A percentile compares a stretch with the other conserved stretches of the same genome.
Conservation (phyloP, 2,888 invertebrate genomes). For the Silvanus unidentatus region DNA sequence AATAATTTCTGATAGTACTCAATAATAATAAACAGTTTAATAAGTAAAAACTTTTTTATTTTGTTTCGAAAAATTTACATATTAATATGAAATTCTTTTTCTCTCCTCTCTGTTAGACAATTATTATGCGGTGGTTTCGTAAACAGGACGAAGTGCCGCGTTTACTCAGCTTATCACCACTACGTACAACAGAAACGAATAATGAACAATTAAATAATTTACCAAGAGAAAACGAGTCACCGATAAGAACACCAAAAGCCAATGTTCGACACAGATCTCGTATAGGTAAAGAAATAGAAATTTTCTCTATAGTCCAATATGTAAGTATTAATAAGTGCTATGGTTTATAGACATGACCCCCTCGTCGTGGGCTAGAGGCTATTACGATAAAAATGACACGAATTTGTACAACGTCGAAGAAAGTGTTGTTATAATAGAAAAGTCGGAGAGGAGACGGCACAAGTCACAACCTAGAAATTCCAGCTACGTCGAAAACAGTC, state of each 20-base stretch:
- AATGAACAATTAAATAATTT: constrained; percentile 8
- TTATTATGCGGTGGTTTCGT: constrained; percentile 67
- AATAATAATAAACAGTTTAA: no score
- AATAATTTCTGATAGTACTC: constrained; percentile 21
- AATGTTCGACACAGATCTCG: constrained; percentile 31
- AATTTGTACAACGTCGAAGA: constrained; percentile 63
- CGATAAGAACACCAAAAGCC: constrained; percentile 21
- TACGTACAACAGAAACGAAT: constrained; percentile 48
- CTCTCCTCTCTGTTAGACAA: background rate
- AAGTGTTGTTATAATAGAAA: constrained; percentile 55
- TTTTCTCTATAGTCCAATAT: background rate
- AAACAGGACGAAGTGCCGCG: constrained; percentile 60
- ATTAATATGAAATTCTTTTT: background rate
- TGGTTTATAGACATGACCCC: constrained; percentile 59
- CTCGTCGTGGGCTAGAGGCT: constrained; percentile 56
- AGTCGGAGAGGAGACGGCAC: constrained; percentile 50
- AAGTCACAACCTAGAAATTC: constrained; percentile 50
- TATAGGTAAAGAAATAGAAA: constrained; percentile 26
- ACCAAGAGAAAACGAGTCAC: no score
- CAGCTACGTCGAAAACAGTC: constrained; percentile 43
- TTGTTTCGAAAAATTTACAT: no score
- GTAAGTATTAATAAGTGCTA: background rate
- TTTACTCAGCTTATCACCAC: constrained; percentile 62
- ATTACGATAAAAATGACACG: constrained; percentile 58
- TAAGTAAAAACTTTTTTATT: no score